Base-by-base conservation (phyloP, 2,888 invertebrate genomes). In the Embidobia sp. region DNA sequence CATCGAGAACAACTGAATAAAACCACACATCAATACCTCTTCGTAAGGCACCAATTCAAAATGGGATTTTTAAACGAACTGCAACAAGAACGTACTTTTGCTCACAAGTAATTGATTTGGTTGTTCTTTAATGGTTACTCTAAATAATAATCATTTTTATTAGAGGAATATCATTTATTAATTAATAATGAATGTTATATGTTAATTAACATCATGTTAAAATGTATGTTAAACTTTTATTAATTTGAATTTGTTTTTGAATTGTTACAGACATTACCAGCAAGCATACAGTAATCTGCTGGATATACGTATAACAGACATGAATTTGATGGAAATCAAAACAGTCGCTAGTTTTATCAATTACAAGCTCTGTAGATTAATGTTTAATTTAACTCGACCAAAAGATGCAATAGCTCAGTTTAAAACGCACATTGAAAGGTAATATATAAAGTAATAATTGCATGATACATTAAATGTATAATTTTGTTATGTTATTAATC, bases 41-140 rank as follows among this genome's bases (percentile, higher is more conserved):
- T 96, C 91, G 97, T 99, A 18, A 91, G 99, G 26, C 98, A 99
- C 90, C 97, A 98, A 86, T 98, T 98, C 88, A 99, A 99, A 91
- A 93, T 98, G 89, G 99, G 96, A 0, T 98, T 98, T 90, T 93
- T 98, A 55, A 96, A 96, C 85, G 99, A 99, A 90, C 90, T 99
- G 77, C 95, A 96, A 83, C 97, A 98, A 87, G 99, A 98, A 87
- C 92, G 93, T 80, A 94, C 93, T 85, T 94, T 95, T 0, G 97
- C 98, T 8, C 93, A 96, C 83, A 96, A 95, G 92, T 94, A 90
- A 89, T 40, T 55, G 42, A 49, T 5, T 10, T n/a, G n/a, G n/a
- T n/a, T n/a, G n/a, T n/a, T n/a, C n/a, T n/a, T n/a, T n/a, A n/a
- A n/a, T n/a, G n/a, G n/a, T n/a, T n/a, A 31, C n/a, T 3, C 15